These are phyloP conservation scores for Acrocyrtus sp. DNA, from an alignment of 2,888 invertebrate genomes.

Conservation along the genomic window DNA sequence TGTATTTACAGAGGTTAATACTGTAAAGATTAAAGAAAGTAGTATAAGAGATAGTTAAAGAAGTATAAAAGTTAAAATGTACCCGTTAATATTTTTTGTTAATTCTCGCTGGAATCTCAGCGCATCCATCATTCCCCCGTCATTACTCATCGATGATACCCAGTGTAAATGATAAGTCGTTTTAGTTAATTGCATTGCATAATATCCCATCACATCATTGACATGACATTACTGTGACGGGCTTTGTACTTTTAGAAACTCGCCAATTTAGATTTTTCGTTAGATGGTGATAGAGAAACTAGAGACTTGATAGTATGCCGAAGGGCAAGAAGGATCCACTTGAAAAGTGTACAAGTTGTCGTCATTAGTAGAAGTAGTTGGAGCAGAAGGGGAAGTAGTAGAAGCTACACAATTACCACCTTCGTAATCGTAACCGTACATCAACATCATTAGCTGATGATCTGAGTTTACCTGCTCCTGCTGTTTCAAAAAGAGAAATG, in stretches of 20 bases:
- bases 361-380: slow-evolving; percentile 19
- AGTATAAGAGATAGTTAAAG: neutral
- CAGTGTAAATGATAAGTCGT: too few relatives aligned
- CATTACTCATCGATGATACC: neutral
- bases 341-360: slow-evolving; percentile 39
- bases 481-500: slow-evolving; percentile 2
- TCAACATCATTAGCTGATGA: slow-evolving; percentile 46
- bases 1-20: neutral
- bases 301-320: slow-evolving; percentile 53
- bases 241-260: too few relatives aligned
- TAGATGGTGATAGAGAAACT: slow-evolving; percentile 59
- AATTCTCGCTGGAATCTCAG: too few relatives aligned
- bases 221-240: neutral
- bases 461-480: neutral
- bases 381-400: slow-evolving; percentile 9
- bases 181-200: neutral
- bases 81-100: too few relatives aligned
- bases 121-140: too few relatives aligned
- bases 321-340: slow-evolving; percentile 50
- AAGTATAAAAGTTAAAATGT: too few relatives aligned
- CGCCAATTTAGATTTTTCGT: too few relatives aligned
- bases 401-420: slow-evolving; percentile 12
- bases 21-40: neutral
- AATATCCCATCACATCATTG: neutral
- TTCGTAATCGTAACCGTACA: slow-evolving; percentile 37